Base-by-base conservation (phyloP, 1,140 invertebrate genomes). In the Zaprionus capensis region DNA sequence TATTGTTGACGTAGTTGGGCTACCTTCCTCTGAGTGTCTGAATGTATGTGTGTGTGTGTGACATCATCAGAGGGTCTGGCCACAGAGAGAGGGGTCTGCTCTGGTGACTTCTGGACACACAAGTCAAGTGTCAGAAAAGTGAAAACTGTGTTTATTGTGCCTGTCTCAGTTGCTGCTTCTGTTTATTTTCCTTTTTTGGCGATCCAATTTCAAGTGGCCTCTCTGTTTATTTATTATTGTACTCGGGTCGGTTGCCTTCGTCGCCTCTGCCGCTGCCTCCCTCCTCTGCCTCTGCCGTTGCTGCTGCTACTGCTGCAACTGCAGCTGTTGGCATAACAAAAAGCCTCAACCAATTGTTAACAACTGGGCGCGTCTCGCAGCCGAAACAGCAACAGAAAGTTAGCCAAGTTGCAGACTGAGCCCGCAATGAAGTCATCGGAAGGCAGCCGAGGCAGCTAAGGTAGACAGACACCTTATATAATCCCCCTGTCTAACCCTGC, bases 81-180 rank as follows among this genome's bases (percentile, higher is more conserved):
- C 44, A 56, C 53, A n/a, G 5, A 15, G 38, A 15, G 4, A n/a
- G 41, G n/a, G 41, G 41, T 9, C 41, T 46, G 41, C 41, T 46
- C 41, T 46, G 41, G n/a, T 68, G 75, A 80, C 78, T 80, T 80
- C 78, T 80, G 78, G 78, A 77, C 78, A 65, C 78, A 53, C 76
- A 90, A 90, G 85, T 85, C 85, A 90, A 90, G 85, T 90, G 85
- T 90, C 85, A 87, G 85, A 90, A 90, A 90, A 88, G 85, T 88
- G 85, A 88, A 88, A 88, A 88, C 85, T 74, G 70, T 78, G 72
- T 80, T 62, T 84, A 68, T 81, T 84, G 71, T 75, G 38, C 59
- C 64, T 68, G 68, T 51, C 44, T 57, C 15, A 24, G 38, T 64
- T 62, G 62, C 38, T 24, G 61, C 38, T 68, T 79, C 55, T 87